These are phyloP conservation scores for Triplophysa dalaica DNA, from an alignment of 2,113 vertebrate genomes.

Conservation along the genomic window DNA sequence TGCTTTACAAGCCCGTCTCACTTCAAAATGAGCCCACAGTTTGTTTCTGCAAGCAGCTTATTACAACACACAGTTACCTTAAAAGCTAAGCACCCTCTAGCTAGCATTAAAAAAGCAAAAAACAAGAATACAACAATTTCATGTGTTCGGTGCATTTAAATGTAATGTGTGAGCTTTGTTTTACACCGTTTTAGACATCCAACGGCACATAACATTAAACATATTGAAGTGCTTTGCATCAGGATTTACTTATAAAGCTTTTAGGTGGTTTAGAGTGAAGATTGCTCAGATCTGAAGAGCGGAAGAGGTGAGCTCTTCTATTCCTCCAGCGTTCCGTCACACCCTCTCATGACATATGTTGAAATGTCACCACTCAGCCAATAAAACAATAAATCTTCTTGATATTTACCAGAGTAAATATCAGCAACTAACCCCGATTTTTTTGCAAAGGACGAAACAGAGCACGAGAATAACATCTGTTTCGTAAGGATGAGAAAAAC, in stretches of 20 bases:
- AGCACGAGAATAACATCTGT: not conserved
- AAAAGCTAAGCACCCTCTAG: no score
- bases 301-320: constrained; percentile 9
- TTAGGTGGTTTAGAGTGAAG: not conserved
- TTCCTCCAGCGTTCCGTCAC: constrained; percentile 1
- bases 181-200: no score
- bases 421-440: not conserved
- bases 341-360: constrained; percentile 7
- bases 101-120: no score
- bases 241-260: constrained; percentile 8
- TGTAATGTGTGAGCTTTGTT: no score
- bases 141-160: no score
- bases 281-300: constrained; percentile 1
- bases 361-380: constrained; percentile 31
- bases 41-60: no score
- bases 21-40: no score
- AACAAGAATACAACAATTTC: no score
- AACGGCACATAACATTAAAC: no score
- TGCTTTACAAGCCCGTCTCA: no score
- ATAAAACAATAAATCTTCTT: constrained; percentile 13
- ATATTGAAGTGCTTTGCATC: not conserved
- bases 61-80: no score
- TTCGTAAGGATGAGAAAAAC: not conserved
- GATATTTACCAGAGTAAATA: constrained; percentile 34
- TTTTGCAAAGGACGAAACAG: not conserved